Evolutionary conservation across 2,113 vertebrate genomes (phyloP).

Genomic region (Dryoscopus gambensis): DNA sequence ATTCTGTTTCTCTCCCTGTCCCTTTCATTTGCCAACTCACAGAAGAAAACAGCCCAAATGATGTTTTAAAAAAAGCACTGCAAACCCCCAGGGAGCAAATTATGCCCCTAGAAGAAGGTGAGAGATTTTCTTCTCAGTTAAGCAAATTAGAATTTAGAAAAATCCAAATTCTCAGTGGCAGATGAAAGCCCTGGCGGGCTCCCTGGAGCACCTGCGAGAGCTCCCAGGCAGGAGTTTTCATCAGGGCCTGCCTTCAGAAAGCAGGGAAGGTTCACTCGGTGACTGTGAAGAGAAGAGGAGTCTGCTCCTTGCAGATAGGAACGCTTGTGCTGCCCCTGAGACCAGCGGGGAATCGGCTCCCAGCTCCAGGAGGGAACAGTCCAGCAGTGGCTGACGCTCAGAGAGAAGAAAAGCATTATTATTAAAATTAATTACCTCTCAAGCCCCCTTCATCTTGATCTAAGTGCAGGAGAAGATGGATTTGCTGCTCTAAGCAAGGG

Average conservation of each 20-base stretch:
- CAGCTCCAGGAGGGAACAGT: background rate
- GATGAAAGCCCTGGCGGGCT: background rate
- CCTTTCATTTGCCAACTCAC: background rate
- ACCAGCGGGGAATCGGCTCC: background rate
- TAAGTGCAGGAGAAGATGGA: background rate
- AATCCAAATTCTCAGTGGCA: background rate
- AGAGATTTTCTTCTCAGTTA: background rate
- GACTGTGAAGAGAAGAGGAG: background rate
- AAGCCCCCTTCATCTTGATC: background rate
- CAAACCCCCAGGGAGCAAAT: background rate
- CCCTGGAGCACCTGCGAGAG: background rate
- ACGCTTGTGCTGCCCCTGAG: background rate
- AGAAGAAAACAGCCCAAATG: background rate
- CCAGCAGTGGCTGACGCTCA: background rate
- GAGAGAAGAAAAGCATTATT: background rate
- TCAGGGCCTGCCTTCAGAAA: background rate
- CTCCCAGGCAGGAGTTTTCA: background rate
- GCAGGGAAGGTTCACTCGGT: background rate
- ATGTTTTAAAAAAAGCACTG: background rate
- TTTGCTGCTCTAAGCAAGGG: background rate
- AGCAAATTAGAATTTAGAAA: background rate
- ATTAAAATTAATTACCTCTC: slow-evolving; percentile 34
- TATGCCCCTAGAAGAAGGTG: background rate
- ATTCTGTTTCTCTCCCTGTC: background rate
- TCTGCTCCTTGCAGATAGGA: background rate